Percentiles rank a stretch among this genome's conserved stretches.
Conservation (phyloP, 2,113 vertebrate species). For the Cervus canadensis region DNA sequence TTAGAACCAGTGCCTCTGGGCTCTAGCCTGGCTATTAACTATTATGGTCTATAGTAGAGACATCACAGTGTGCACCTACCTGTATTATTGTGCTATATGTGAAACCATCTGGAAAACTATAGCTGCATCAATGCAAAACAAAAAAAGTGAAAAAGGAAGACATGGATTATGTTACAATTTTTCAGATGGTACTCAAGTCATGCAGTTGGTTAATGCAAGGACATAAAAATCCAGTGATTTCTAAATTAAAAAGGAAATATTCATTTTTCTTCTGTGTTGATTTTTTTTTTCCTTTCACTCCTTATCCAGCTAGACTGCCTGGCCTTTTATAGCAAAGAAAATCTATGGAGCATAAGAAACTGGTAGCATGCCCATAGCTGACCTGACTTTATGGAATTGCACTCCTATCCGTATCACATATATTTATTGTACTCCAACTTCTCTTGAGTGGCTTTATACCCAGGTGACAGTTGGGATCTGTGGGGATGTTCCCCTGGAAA, state of each 20-base stretch:
- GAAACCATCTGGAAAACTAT: background rate
- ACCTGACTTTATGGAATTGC: background rate
- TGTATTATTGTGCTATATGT: background rate
- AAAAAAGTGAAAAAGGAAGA: background rate
- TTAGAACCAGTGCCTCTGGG: background rate
- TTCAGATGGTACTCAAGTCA: background rate
- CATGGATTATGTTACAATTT: background rate
- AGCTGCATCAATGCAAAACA: background rate
- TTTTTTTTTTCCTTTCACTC: background rate
- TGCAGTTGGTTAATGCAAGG: background rate
- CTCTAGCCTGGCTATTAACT: background rate
- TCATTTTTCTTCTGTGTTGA: background rate
- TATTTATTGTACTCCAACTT: background rate
- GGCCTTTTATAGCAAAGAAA: background rate
- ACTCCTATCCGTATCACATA: background rate
- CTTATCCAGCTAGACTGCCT: background rate
- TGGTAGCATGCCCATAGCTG: background rate
- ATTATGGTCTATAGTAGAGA: accelerated
- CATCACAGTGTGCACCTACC: background rate
- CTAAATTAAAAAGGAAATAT: slow-evolving; percentile 6
- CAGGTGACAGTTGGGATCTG: background rate
- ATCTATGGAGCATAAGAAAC: background rate
- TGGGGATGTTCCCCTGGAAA: background rate
- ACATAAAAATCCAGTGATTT: slow-evolving; percentile 17
- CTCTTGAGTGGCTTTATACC: background rate